Base-by-base conservation (phyloP, 1,140 invertebrate species). In the Cherax destructor region DNA sequence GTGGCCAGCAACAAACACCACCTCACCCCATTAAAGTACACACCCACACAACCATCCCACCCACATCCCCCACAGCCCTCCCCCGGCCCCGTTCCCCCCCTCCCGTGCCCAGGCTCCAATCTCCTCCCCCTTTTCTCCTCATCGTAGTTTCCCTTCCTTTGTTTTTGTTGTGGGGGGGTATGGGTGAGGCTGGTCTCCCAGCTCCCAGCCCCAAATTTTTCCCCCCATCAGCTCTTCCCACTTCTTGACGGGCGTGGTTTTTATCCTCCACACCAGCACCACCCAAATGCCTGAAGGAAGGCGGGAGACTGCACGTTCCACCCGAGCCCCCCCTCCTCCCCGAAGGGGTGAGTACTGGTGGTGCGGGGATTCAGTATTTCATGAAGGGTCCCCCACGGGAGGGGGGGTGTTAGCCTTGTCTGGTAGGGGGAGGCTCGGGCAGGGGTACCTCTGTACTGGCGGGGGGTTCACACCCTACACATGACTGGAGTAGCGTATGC, bases 401-500 rank as follows among this genome's bases (percentile, higher is more conserved):
- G n/a, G 47, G 83, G 61, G 24, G 47, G 24, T 72, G 6, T 10
- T 21, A 16, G 65, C 16, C 61, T 10, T 50, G 10, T 41, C 11
- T 24, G 47, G 30, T 72, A 41, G n/a, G 83, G 47, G n/a, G 65
- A 65, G 16, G 83, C 83, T 85, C 49, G 69, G 83, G 83, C 83
- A 41, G 83, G 83, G 74, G 83, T 85, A 74, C 65, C 59, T 85
- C 65, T 69, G 47, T 85, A 85, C 83, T 85, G 83, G 83, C 83
- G 74, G 83, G 69, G 69, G 41, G 65, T 13, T 49, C 50, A 52
- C 83, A 72, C 50, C 5, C 21, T 72, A 50, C 47, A 85, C 49
- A 50, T 85, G 24, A 69, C 61, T n/a, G n/a, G n/a, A 13, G 10
- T 69, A 4, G 21, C 4, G 61, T 69, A 69, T 69, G 61, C 21